Evolutionary conservation across 2,113 vertebrate species (phyloP), one percentile per base, ranked within the genome.

Genomic region (Centropristis striata): DNA sequence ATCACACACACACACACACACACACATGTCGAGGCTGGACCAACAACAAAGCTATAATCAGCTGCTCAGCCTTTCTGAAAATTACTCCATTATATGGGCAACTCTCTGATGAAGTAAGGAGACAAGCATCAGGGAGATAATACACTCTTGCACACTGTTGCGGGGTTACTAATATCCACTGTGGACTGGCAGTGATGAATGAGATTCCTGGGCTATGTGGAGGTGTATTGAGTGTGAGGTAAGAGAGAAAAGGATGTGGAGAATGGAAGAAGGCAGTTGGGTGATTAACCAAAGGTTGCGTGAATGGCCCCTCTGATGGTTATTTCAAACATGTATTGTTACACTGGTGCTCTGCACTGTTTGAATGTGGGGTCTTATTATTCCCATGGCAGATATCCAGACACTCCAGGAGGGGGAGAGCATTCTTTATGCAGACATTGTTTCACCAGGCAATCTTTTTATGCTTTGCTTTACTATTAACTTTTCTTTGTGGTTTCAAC

Each of bases 171-270:
- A 89, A 92, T 89, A 88, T 84, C 79, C 85, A 88, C 71, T 75
- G 18, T 23, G 72, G 80, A 81, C 75, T 86, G 88, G 86, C 86
- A 85, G 68, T 92, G 92, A 94, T 92, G 80, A 94, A 93, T 93
- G 91, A 87, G 91, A 90, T 81, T 87, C 83, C 71, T 61, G 75
- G 70, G 12, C 78, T 66, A 53, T 81, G 73, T 81, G 78, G 84
- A 91, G 91, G 83, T 85, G 87, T 91, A 93, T 91, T 86, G 88
- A 93, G 81, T 41, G 55, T 5, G 20, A 86, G 86, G 72, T 74
- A 68, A 77, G 55, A 83, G 78, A 84, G 81, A 76, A 79, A 86
- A 70, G 86, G 85, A 80, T 42, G 63, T n/a, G 4, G 65, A 82
- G 84, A 87, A 87, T 84, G 68, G 84, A 78, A 71, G 71, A 65